Evolutionary conservation across 2,797 vertebrate genomes (phyloP), one percentile per base, ranked within the genome.

Genomic region (Clarias laeviceps): DNA sequence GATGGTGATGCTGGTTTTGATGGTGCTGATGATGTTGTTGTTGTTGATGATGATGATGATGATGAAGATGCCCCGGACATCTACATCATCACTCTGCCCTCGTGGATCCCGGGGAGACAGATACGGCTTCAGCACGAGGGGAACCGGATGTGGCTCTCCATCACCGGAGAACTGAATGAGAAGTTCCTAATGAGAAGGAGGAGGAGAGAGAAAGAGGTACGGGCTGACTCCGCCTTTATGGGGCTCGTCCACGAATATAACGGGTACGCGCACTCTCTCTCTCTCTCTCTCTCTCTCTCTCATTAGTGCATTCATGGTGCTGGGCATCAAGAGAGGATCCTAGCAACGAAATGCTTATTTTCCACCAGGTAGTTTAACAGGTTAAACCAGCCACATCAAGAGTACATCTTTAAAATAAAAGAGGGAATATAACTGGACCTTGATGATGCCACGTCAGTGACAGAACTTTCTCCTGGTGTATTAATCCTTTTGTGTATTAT

Each of bases 241-340:
- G 3, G 61, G 78, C 62, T 80, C 40, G 40, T 65, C 17, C 62
- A 54, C 40, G 17, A 45, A 80, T 65, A 74, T 62, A 22, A 61
- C 34, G 68, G 24, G 32, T 62, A 69, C 69, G 82, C 68, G n/a
- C 80, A 4, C 40, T 14, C 27, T 34, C 62, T 32, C 62, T 34
- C 34, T 57, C 56, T 59, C 72, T 73, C 72, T 78, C 57, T 82
- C 83, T 50, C 29, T 74, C 45, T 61, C 50, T 77, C 57, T 65
- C 56, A 69, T 69, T 18, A 34, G 6, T 68, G 20, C 6, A 34
- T 45, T 80, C 45, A 27, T 15, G 22, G 40, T 54, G 37, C 29
- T 37, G 57, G 57, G 62, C 73, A 56, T 37, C 66, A 78, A 27
- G 14, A 57, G 40, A 24, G 24, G 12, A 73, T 34, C 22, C 20